Percentiles rank a stretch among this genome's conserved stretches.
Evolutionary conservation across 2,797 vertebrate genomes (phyloP).

Genomic region (Pitangus sulphuratus): DNA sequence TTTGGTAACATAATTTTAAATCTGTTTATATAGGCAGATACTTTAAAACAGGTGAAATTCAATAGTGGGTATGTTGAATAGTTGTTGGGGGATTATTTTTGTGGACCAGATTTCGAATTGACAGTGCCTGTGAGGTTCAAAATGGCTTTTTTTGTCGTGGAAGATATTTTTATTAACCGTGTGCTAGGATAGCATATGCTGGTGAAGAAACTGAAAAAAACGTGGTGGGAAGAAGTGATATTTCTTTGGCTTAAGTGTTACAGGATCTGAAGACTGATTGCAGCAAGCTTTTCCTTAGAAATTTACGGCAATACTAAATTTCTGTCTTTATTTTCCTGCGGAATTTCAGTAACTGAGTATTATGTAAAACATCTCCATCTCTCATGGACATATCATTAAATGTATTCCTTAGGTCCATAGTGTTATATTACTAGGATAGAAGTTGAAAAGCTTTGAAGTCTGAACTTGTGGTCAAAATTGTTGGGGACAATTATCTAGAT

Average conservation of each 20-base stretch:
- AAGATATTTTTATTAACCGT: constrained; percentile 6
- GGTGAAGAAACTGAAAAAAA: neutral
- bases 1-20: neutral
- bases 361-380: neutral
- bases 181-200: constrained; percentile 17
- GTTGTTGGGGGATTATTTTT: neutral
- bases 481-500: neutral
- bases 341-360: neutral
- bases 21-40: neutral
- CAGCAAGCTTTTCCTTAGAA: neutral
- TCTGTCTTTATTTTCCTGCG: neutral
- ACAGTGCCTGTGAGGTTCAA: neutral
- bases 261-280: neutral
- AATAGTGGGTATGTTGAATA: neutral
- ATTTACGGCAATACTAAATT: neutral
- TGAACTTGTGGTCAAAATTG: neutral
- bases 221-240: neutral
- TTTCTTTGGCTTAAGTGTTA: neutral
- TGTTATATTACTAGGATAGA: neutral
- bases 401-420: neutral
- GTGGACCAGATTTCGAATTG: neutral
- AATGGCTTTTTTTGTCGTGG: neutral
- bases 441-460: neutral
- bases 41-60: neutral
- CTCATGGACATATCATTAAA: neutral